Base-by-base conservation (phyloP, 2,888 invertebrate genomes). In the Cryptus armator region DNA sequence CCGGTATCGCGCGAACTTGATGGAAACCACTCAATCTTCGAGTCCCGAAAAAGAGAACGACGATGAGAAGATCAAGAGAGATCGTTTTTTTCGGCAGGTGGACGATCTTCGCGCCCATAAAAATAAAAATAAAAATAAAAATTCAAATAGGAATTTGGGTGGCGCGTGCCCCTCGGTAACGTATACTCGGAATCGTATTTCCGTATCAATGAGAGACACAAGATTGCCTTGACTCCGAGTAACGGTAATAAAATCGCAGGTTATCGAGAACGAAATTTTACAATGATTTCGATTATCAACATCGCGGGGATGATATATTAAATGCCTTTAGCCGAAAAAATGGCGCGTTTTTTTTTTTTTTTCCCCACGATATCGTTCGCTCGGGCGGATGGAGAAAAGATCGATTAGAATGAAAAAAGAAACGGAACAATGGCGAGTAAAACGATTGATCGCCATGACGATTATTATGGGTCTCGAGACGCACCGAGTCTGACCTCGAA, bases 11-110 rank as follows among this genome's bases (percentile, higher is more conserved):
- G 66, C 86, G 68, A 82, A 84, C 77, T 86, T 87, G 88, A 87
- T 87, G 87, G 87, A 89, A 89, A 89, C 85, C 86, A 84, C 86
- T 89, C 88, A 89, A 89, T 89, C 87, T 89, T 88, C 68, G 71
- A 62, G 83, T 81, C 56, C 68, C 71, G 74, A 56, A 32, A 14
- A 72, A 48, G 68, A 6, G 24, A 46, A 51, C 19, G 51, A 12
- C 19, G 16, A 53, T 19, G 64, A 16, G 56, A 44, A 44, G 56
- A 56, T 32, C 46, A 53, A 10, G 59, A 56, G 66, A 24, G 46
- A 16, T 44, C 64, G 14, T 51, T 78, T 74, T 53, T 64, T 32
- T 53, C 78, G 83, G 85, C 81, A 74, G 77, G 81, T 87, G 87
- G 81, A 74, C 44, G 7, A 29, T 81, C 84, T 82, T 79, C 82